phyloP scores from a whole-genome alignment of 2,113 vertebrate genomes.

The Tragulus kanchil region DNA sequence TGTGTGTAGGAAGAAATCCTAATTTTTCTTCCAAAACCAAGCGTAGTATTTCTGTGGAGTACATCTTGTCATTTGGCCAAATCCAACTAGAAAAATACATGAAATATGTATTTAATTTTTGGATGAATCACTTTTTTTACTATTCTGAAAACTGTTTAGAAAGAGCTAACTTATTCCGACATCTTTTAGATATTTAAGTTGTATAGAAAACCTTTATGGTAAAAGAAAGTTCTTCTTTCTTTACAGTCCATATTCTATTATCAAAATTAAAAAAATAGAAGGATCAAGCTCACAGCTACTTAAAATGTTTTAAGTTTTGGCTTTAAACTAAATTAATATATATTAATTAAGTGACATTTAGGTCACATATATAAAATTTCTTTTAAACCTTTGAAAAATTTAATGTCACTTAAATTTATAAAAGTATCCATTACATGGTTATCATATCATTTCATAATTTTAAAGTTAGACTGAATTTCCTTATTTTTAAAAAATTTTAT shows the following conservation, averaged over 20 bases:
- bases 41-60: not conserved
- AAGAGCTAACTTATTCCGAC: not conserved
- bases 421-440: not conserved
- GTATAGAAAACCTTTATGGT: not conserved
- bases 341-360: not conserved
- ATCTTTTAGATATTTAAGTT: not conserved
- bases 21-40: not conserved
- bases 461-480: too few relatives aligned
- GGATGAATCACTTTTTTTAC: not conserved
- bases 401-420: not conserved
- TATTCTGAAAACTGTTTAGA: not conserved
- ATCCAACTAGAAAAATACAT: not conserved
- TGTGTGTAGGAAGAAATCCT: not conserved
- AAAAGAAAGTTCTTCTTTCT: not conserved
- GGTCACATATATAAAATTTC: not conserved
- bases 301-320: not conserved
- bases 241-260: not conserved
- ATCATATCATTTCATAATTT: not conserved
- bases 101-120: not conserved
- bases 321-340: not conserved
- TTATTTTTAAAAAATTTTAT: too few relatives aligned
- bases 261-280: slow-evolving; percentile 46
- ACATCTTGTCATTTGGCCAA: not conserved
- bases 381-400: slow-evolving; percentile 15
- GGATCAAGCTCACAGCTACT: not conserved